These are phyloP conservation scores for Drosophila atripex DNA, from an alignment of 2,888 invertebrate species.

Conservation along the genomic window DNA sequence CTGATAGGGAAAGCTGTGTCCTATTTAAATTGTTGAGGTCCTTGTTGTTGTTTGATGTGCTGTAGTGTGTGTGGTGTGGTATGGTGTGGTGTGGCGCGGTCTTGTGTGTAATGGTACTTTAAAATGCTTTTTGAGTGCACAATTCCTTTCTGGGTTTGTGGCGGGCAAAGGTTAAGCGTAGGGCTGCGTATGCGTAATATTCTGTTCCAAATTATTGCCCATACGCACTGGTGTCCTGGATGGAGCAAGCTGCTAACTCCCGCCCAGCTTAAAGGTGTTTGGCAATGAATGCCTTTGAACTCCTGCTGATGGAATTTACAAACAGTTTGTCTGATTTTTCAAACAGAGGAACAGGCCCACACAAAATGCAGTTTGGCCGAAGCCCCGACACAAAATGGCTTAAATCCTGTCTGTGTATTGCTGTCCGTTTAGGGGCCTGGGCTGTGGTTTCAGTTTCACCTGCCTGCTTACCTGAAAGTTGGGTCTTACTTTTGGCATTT, in stretches of 20 bases:
- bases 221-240: conserved; percentile 47
- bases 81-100: not conserved
- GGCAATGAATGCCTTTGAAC: not conserved
- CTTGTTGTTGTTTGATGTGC: conserved; percentile 1
- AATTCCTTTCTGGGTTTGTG: conserved; percentile 49
- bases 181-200: conserved; percentile 63
- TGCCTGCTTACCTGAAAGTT: conserved; percentile 25
- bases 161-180: conserved; percentile 53
- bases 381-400: conserved; percentile 23
- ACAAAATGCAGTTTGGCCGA: conserved; percentile 27
- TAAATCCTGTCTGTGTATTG: conserved; percentile 5
- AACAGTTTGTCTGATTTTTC: conserved; percentile 14
- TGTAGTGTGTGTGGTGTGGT: conserved; percentile 1
- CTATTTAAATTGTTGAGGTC: conserved; percentile 50
- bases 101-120: conserved; percentile 50
- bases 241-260: conserved; percentile 3
- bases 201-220: conserved; percentile 59
- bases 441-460: conserved; percentile 12
- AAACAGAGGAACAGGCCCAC: conserved; percentile 8
- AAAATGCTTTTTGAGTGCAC: conserved; percentile 60
- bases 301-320: conserved; percentile 11
- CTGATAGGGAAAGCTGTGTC: conserved; percentile 32
- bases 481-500: conserved; percentile 46
- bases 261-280: not conserved
- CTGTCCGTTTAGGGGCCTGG: conserved; percentile 8